phyloP scores from a whole-genome alignment of 2,888 invertebrate genomes.

The Malacosoma neustria region DNA sequence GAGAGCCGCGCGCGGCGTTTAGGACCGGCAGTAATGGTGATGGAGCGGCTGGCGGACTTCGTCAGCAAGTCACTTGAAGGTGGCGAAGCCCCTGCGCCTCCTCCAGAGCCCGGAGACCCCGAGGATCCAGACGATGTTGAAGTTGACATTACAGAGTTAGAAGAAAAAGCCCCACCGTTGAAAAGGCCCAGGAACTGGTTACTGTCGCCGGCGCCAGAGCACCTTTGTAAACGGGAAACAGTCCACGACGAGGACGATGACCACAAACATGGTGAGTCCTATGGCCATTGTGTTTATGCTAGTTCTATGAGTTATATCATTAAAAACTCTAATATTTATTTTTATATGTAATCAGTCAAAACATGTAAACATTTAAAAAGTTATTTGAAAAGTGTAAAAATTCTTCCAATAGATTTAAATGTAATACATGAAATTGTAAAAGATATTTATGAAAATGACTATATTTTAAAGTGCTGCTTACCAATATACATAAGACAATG shows the following conservation, averaged over 20 bases:
- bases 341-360: too few relatives aligned
- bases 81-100: constrained; percentile 64
- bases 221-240: constrained; percentile 48
- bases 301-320: too few relatives aligned
- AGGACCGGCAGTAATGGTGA: constrained; percentile 73
- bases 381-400: too few relatives aligned
- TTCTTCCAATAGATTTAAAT: too few relatives aligned
- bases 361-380: too few relatives aligned
- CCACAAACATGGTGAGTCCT: constrained; percentile 56
- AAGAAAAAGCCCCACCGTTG: constrained; percentile 51
- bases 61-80: constrained; percentile 90
- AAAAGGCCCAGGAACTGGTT: constrained; percentile 65
- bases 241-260: constrained; percentile 55
- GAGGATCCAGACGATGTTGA: constrained; percentile 57
- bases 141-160: constrained; percentile 65
- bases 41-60: constrained; percentile 94
- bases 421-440: too few relatives aligned
- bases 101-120: constrained; percentile 61
- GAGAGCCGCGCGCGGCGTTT: constrained; percentile 55
- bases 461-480: too few relatives aligned
- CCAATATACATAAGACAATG: too few relatives aligned
- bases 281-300: too few relatives aligned
- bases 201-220: constrained; percentile 53
- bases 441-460: too few relatives aligned
- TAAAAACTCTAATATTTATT: too few relatives aligned